Evolutionary conservation across 2,113 vertebrate genomes (phyloP).

Genomic region (Oceanodroma tethys): DNA sequence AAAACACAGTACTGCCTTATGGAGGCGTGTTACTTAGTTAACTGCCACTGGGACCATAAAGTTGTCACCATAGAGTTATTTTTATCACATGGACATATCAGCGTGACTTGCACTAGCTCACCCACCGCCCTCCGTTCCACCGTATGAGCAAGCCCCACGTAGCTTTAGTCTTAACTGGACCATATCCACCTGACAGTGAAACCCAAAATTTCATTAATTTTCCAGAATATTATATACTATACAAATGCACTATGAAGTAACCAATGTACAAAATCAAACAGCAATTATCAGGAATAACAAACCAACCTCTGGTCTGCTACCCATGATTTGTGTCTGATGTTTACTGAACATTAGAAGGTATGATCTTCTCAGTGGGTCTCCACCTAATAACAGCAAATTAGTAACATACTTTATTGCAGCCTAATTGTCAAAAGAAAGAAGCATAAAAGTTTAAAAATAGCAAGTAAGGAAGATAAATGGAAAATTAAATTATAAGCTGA

Average conservation of each 20-base stretch:
- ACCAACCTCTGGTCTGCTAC: background rate
- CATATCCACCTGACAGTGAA: background rate
- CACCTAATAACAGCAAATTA: background rate
- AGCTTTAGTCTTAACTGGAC: background rate
- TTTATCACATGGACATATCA: background rate
- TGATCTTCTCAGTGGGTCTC: background rate
- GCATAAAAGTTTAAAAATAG: background rate
- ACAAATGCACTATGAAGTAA: background rate
- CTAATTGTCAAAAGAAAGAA: background rate
- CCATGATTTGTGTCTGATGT: background rate
- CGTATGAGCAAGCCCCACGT: rapidly evolving
- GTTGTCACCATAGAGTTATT: background rate
- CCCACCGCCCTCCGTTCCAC: background rate
- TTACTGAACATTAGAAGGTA: background rate
- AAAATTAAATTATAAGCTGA: background rate
- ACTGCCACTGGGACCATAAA: background rate
- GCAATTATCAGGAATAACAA: background rate
- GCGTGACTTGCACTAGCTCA: background rate
- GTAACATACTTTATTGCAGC: background rate
- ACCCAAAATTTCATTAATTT: background rate
- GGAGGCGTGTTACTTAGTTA: background rate
- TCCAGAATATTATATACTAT: background rate
- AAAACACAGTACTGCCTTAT: background rate
- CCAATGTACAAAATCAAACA: background rate
- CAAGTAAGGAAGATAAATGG: background rate